Percentiles rank a stretch among this genome's conserved stretches.
Evolutionary conservation across 2,888 invertebrate species (phyloP).

Genomic region (Sinohyriopsis cumingii): DNA sequence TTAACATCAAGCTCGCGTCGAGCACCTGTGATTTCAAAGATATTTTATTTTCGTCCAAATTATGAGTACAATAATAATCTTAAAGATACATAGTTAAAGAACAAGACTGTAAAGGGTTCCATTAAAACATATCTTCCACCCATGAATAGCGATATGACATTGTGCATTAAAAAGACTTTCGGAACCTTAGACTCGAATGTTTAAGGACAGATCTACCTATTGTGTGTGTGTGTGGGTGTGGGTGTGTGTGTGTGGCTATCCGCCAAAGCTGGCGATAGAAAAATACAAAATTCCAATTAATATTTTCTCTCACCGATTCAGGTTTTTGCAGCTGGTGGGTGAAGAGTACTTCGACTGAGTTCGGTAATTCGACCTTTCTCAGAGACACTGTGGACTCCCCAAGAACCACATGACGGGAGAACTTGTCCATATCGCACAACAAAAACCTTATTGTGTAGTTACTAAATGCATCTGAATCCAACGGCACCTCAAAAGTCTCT

Average conservation of each 20-base stretch:
- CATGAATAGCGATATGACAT: too few relatives aligned
- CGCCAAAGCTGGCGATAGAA: background rate
- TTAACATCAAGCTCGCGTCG: too few relatives aligned
- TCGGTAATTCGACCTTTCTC: slow-evolving; percentile 35
- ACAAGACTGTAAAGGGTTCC: too few relatives aligned
- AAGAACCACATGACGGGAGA: slow-evolving; percentile 55
- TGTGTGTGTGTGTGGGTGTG: too few relatives aligned
- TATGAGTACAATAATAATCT: too few relatives aligned
- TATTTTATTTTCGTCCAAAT: too few relatives aligned
- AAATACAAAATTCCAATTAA: background rate
- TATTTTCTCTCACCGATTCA: slow-evolving; percentile 34
- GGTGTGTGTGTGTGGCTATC: background rate
- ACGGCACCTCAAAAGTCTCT: slow-evolving; percentile 45
- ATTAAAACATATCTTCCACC: too few relatives aligned
- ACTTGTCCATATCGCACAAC: slow-evolving; percentile 60
- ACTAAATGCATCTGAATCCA: slow-evolving; percentile 39
- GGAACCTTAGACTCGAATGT: too few relatives aligned
- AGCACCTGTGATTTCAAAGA: too few relatives aligned
- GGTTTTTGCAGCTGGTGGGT: slow-evolving; percentile 42
- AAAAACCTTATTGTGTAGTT: slow-evolving; percentile 47
- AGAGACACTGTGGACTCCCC: slow-evolving; percentile 48
- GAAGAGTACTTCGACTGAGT: slow-evolving; percentile 35
- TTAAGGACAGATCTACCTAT: too few relatives aligned
- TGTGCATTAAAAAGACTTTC: too few relatives aligned
- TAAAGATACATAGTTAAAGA: too few relatives aligned